phyloP scores from a whole-genome alignment of 2,797 vertebrate genomes.

The Neosilurus mollespiculum region DNA sequence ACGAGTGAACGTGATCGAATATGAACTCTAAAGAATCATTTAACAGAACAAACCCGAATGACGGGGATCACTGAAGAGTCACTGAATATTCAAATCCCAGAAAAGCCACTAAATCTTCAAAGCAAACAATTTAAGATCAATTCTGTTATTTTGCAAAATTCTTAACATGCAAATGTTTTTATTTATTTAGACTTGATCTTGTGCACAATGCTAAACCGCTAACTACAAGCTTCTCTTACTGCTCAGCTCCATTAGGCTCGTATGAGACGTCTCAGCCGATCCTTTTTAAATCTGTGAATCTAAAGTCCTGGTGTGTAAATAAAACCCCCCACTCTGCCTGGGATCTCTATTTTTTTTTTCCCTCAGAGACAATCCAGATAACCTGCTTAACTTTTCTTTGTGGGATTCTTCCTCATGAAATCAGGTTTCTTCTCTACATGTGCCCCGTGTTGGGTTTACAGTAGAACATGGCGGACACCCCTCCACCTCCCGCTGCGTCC shows the following conservation, averaged over 20 bases:
- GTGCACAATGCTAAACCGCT: neutral
- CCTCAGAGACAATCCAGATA: neutral
- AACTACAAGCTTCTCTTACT: neutral
- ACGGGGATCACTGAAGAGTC: neutral
- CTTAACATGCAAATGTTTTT: neutral
- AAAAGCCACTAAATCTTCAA: neutral
- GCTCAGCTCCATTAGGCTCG: neutral
- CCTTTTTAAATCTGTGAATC: neutral
- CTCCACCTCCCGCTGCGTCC: conserved; percentile 28
- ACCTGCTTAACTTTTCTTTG: conserved; percentile 20
- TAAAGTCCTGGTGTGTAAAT: too few relatives aligned
- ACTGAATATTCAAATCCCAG: neutral
- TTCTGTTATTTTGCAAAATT: neutral
- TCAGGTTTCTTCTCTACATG: neutral
- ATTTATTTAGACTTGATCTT: neutral
- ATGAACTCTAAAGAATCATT: neutral
- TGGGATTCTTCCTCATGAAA: neutral
- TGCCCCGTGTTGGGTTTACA: conserved; percentile 1
- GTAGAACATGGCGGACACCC: conserved; percentile 9
- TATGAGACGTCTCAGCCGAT: neutral
- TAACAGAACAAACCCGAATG: neutral
- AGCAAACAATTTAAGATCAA: neutral
- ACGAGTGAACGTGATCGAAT: too few relatives aligned
- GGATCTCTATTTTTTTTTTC: neutral
- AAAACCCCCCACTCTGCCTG: neutral